Evolutionary conservation across 1,140 invertebrate species (phyloP), one percentile per base, ranked within the genome.

Genomic region (Drosophila tani): DNA sequence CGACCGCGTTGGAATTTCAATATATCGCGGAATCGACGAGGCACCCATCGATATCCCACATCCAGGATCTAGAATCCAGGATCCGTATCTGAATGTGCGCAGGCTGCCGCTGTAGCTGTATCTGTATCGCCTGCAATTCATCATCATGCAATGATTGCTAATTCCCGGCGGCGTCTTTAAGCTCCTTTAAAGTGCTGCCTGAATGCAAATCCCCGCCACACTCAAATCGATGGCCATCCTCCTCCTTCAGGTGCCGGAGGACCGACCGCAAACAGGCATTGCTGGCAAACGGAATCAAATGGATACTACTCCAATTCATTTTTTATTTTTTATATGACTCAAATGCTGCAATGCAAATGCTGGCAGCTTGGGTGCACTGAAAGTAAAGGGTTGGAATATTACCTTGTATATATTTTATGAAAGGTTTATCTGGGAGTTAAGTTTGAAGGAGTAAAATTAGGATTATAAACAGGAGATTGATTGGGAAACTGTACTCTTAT

Each of bases 291-390:
- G 69, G 68, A 78, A 69, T 81, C 82, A 84, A 83, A 84, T 81
- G 46, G 76, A 83, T 63, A 45, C 40, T 35, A 35, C 19, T 21
- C 29, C 56, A 84, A 84, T 84, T 84, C 82, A 86, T 84, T 85
- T 84, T 55, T 56, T 56, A 40, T 40, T 19, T 56, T 84, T 84
- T 85, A 84, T 84, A 81, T 78, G 76, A 69, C 77, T 85, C 82
- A 81, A 81, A 77, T 75, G 71, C 43, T 49, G 8, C 47, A 62
- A 75, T 86, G 82, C 82, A 85, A 84, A 85, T 81, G 73, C 56
- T 47, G 45, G 63, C 66, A 35, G 67, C 57, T 62, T 73, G 63
- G 59, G 63, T 66, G 58, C 60, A 66, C 63, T 35, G 57, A 0
- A 66, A 55, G 9, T 5, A 15, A 21, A 15, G 12, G 0, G 3